phyloP scores from a whole-genome alignment of 2,888 invertebrate species.

The Noctua janthina region DNA sequence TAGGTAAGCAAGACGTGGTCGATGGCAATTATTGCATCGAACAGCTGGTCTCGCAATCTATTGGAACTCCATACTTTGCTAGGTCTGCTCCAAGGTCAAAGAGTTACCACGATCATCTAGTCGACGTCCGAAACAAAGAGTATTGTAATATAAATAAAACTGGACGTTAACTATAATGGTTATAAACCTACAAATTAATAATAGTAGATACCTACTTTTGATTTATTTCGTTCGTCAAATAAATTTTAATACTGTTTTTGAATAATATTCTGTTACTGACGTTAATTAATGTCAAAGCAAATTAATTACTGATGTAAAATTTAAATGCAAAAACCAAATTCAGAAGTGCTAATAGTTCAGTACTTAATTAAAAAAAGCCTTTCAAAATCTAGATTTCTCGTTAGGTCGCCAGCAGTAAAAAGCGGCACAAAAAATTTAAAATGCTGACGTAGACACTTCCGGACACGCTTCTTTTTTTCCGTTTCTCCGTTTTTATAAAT shows the following conservation, averaged over 20 bases:
- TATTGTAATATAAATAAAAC: background rate
- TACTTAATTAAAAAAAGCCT: background rate
- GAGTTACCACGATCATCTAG: background rate
- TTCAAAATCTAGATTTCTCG: background rate
- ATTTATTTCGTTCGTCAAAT: background rate
- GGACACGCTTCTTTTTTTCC: background rate
- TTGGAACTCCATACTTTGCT: background rate
- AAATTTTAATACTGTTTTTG: background rate
- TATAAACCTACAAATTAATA: background rate
- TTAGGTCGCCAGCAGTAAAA: background rate
- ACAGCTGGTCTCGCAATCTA: background rate
- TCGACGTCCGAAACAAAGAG: background rate
- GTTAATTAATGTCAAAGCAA: background rate
- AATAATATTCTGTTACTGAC: background rate
- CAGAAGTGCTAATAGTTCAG: background rate
- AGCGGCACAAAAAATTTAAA: background rate
- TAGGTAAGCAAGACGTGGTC: no score
- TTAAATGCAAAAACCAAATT: background rate
- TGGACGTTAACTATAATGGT: background rate
- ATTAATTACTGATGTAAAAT: background rate
- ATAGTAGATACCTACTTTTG: no score
- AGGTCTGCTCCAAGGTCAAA: background rate
- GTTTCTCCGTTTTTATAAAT: background rate
- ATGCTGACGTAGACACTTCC: background rate
- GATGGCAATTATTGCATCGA: no score